These are phyloP conservation scores for Whitmania pigra DNA, from an alignment of 1,140 invertebrate genomes.

Conservation along the genomic window DNA sequence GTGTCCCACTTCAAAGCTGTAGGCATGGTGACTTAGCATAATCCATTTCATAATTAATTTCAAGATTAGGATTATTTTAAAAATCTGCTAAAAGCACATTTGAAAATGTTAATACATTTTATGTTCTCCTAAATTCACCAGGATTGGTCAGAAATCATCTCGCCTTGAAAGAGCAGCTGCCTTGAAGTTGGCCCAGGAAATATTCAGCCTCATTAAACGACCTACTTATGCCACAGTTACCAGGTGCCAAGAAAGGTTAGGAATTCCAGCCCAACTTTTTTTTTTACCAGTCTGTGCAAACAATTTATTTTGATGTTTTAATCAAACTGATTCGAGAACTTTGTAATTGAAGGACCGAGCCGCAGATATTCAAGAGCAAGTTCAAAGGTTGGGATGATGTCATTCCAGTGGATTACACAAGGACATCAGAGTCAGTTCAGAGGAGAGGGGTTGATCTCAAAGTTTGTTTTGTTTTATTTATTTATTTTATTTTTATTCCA, in stretches of 20 bases:
- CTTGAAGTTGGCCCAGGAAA: conserved; percentile 83
- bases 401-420: conserved; percentile 94
- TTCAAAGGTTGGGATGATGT: conserved; percentile 98
- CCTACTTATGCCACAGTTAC: conserved; percentile 77
- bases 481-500: no score
- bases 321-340: no score
- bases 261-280: background rate
- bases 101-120: no score
- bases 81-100: no score
- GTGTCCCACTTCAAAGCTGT: no score
- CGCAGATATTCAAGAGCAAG: conserved; percentile 82
- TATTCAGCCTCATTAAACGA: conserved; percentile 76
- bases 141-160: conserved; percentile 96
- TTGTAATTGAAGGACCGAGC: conserved; percentile 41
- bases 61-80: no score
- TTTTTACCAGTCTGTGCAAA: background rate
- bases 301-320: background rate
- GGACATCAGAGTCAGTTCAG: conserved; percentile 90
- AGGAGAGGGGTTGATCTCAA: conserved; percentile 89
- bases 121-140: conserved; percentile 31
- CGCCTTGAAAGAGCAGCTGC: conserved; percentile 86
- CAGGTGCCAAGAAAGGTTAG: conserved; percentile 54
- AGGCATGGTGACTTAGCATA: no score
- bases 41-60: no score
- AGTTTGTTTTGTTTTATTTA: no score